A percentile compares a stretch with the other conserved stretches of the same genome.
phyloP scores from a whole-genome alignment of 2,888 invertebrate genomes.

The Seladonia tumulorum region DNA sequence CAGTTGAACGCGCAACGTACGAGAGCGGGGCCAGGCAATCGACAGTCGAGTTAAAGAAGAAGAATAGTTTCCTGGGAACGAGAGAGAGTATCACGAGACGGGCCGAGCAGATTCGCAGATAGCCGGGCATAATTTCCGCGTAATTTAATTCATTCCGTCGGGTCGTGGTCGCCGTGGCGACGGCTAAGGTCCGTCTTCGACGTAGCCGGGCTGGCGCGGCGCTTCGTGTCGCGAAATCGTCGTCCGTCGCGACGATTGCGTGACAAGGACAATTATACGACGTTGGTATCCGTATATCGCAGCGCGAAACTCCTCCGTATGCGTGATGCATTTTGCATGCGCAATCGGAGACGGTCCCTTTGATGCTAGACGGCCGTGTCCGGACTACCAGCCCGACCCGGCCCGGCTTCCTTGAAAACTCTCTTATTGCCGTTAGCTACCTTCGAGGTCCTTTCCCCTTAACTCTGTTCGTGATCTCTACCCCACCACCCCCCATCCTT shows the following conservation, averaged over 20 bases:
- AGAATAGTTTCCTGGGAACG: neutral
- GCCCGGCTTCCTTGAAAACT: conserved; percentile 30
- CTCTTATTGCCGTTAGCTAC: conserved; percentile 43
- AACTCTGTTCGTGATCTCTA: conserved; percentile 13
- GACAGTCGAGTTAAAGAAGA: neutral
- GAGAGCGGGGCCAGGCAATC: neutral
- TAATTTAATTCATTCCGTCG: conserved; percentile 12
- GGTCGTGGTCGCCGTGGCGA: neutral
- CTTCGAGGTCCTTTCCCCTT: neutral
- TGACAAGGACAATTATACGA: conserved; percentile 74
- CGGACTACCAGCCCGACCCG: conserved; percentile 20
- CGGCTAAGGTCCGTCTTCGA: neutral
- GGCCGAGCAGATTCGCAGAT: neutral
- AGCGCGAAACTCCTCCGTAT: conserved; percentile 61
- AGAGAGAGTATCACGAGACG: neutral
- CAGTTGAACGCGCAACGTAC: no score
- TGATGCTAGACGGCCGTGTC: conserved; percentile 40
- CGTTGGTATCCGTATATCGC: conserved; percentile 71
- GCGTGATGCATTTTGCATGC: conserved; percentile 56
- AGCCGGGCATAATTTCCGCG: neutral
- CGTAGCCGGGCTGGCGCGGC: neutral
- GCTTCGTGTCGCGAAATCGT: conserved; percentile 42
- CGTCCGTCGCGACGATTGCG: conserved; percentile 68
- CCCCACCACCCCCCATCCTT: no score
- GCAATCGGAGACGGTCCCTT: conserved; percentile 25